Evolutionary conservation across 1,140 invertebrate species (phyloP).

Genomic region (Drosophila obscura): DNA sequence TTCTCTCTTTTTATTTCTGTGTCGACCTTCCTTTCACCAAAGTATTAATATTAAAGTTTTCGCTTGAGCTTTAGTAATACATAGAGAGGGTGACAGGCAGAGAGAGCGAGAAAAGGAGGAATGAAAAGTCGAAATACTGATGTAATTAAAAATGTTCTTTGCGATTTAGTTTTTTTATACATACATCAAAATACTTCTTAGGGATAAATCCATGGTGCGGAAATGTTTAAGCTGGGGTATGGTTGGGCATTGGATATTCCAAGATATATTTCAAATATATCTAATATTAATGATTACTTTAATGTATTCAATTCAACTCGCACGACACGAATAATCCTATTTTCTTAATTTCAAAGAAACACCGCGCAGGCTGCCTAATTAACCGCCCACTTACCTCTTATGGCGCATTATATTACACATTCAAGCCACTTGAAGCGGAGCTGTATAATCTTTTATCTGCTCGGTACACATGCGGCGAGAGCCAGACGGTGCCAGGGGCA

Average conservation of each 20-base stretch:
- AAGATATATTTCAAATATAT: too few relatives aligned
- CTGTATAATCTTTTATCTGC: conserved; percentile 59
- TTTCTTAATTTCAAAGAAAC: conserved; percentile 33
- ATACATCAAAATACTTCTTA: too few relatives aligned
- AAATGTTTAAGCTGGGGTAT: too few relatives aligned
- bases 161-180: conserved; percentile 16
- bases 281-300: background rate
- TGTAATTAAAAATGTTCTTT: conserved; percentile 51
- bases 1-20: conserved; percentile 3
- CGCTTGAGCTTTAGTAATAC: conserved; percentile 17
- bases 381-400: conserved; percentile 46
- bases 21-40: conserved; percentile 34
- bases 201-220: too few relatives aligned
- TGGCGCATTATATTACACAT: conserved; percentile 40
- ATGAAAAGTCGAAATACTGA: conserved; percentile 27
- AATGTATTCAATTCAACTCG: background rate
- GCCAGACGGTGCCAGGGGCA: background rate
- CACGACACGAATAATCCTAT: background rate
- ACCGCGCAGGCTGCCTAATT: conserved; percentile 43
- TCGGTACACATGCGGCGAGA: conserved; percentile 28
- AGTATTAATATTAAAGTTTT: conserved; percentile 55
- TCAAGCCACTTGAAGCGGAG: conserved; percentile 31
- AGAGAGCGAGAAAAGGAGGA: conserved; percentile 2
- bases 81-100: too few relatives aligned
- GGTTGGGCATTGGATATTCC: too few relatives aligned